Evolutionary conservation across 2,113 vertebrate genomes (phyloP), one percentile per base, ranked within the genome.

Genomic region (Hippocampus abdominalis): DNA sequence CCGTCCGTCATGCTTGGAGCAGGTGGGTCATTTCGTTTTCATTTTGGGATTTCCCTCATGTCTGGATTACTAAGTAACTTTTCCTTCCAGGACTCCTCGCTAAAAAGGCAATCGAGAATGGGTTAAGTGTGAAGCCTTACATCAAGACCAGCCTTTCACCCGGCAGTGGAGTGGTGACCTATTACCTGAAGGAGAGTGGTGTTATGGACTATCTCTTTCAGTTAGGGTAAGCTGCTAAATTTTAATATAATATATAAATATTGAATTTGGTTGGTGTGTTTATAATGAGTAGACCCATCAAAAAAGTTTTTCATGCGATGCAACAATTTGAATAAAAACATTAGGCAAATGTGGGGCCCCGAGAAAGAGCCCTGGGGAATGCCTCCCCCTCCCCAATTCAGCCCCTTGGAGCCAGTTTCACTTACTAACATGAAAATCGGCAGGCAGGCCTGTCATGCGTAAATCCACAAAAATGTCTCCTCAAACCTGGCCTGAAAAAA

Each of bases 1-100:
- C 97, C 97, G 0, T 98, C 97, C 0, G 97, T 99, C 79, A 99
- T 99, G 97, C 76, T 99, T 0, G 97, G 96, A 80, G 97, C 97
- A 66, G 97, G 97, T 98, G 87, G 21, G 70, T 56, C 1, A 40
- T 11, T 27, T n/a, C 20, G 13, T 67, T 25, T 36, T 36, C 0
- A 36, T 10, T 46, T 32, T 0, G 20, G 21, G 40, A 9, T 11
- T 21, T 44, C 53, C 23, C 15, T 18, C 3, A 32, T 25, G 12
- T 40, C 40, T 29, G 12, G 15, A 27, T 9, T 10, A 23, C 23
- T 51, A 2, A 71, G 18, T 4, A 15, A 3, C 0, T 6, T 75
- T 68, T 20, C 66, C 57, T 84, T 82, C 60, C 86, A 99, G 97
- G 97, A 2, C 77, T 99, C 69, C 91, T 99, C 54, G 97, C 97